Evolutionary conservation across 2,113 vertebrate species (phyloP).

Genomic region (Vanacampus margaritifer): DNA sequence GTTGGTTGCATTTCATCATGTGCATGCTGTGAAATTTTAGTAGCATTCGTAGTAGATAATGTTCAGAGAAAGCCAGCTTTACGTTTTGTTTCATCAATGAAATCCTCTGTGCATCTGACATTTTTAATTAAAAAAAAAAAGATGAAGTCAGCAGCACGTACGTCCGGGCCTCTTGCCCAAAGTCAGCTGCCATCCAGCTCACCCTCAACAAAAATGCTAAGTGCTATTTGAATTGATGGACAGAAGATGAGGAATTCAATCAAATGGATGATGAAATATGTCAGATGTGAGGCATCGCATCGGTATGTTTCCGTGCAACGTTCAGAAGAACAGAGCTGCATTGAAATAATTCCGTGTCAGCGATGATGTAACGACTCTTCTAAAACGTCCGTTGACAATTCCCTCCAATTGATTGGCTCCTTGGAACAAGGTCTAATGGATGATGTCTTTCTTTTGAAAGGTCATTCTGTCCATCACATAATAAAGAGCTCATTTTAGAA

Average conservation of each 20-base stretch:
- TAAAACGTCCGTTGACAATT: conserved; percentile 2
- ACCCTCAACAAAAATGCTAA: neutral
- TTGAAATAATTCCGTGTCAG: neutral
- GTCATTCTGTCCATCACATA: conserved; percentile 4
- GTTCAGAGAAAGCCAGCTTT: neutral
- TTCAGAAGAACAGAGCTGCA: neutral
- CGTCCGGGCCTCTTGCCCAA: too few species aligned
- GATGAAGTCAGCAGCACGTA: conserved; percentile 11
- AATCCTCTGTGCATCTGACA: neutral
- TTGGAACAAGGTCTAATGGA: conserved; percentile 14
- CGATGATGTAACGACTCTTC: neutral
- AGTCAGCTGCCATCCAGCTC: neutral
- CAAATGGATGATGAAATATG: conserved; percentile 30
- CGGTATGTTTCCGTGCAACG: neutral
- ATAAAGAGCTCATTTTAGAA: neutral
- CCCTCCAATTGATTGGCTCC: conserved; percentile 14
- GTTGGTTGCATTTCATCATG: conserved; percentile 30
- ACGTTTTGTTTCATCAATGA: neutral
- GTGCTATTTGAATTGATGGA: neutral
- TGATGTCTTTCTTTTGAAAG: conserved; percentile 21
- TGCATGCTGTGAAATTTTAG: neutral
- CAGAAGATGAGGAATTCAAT: neutral
- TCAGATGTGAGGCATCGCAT: conserved; percentile 18
- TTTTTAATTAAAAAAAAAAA: conserved; percentile 1
- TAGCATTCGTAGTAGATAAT: neutral